Percentiles rank a stretch among this genome's conserved stretches.
Conservation (phyloP, 1,140 invertebrate genomes). For the Tetramorium alpestre region DNA sequence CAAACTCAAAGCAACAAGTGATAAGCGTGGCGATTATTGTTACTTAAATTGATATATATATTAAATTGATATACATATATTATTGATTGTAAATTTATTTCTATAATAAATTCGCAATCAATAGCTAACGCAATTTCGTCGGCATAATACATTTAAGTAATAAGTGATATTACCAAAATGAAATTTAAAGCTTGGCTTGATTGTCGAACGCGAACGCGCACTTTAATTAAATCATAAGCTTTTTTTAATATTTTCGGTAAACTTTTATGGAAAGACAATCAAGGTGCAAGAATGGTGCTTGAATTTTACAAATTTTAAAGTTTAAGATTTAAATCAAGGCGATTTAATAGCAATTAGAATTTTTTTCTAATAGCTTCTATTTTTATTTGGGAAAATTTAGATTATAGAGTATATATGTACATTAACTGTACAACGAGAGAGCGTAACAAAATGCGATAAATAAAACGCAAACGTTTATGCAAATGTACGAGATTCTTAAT, state of each 20-base stretch:
- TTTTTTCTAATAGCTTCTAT: not conserved
- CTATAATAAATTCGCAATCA: not conserved
- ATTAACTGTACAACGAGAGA: slow-evolving; percentile 6
- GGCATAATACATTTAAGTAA: slow-evolving; percentile 13
- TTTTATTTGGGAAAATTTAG: slow-evolving; percentile 18
- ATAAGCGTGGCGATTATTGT: not conserved
- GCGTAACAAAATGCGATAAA: not conserved
- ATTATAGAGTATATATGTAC: slow-evolving; percentile 27
- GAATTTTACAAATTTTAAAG: not conserved
- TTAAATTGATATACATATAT: not conserved
- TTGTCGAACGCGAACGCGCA: not conserved
- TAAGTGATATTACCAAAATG: not conserved
- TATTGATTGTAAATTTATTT: slow-evolving; percentile 12
- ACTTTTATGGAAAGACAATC: slow-evolving; percentile 27
- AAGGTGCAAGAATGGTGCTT: slow-evolving; percentile 5
- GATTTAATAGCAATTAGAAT: not conserved
- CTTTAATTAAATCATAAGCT: not conserved
- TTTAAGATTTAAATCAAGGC: not conserved
- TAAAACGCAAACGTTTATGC: not conserved
- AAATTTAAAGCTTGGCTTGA: not conserved
- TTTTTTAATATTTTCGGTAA: not conserved
- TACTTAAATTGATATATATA: slow-evolving; percentile 30
- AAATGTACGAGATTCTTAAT: not conserved
- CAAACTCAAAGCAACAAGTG: not conserved
- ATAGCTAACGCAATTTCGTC: not conserved